These are phyloP conservation scores for Coelopa pilipes DNA, from an alignment of 2,888 invertebrate genomes.

Conservation along the genomic window DNA sequence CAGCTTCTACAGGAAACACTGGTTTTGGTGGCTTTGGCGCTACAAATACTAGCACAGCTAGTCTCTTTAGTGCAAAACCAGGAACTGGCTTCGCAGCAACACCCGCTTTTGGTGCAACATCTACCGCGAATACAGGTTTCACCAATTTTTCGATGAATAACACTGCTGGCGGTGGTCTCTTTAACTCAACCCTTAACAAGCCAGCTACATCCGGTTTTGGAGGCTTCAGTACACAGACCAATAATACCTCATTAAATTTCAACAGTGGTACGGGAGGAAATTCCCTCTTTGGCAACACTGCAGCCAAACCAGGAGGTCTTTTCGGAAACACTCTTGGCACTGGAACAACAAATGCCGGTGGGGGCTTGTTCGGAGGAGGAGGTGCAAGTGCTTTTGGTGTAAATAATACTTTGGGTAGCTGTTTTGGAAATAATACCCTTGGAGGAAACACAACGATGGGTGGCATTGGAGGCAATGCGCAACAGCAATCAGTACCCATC, in stretches of 20 bases:
- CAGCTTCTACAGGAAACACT: conserved; percentile 53
- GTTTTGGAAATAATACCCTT: conserved; percentile 52
- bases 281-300: conserved; percentile 69
- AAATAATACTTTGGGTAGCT: conserved; percentile 47
- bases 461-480: conserved; percentile 50
- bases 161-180: conserved; percentile 56
- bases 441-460: conserved; percentile 49
- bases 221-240: conserved; percentile 67
- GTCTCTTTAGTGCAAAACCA: conserved; percentile 62
- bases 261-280: conserved; percentile 55
- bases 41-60: conserved; percentile 65
- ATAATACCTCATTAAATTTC: conserved; percentile 63
- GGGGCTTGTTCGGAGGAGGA: conserved; percentile 69
- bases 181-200: conserved; percentile 63
- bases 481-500: conserved; percentile 67
- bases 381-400: conserved; percentile 57
- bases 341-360: conserved; percentile 42
- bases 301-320: conserved; percentile 60
- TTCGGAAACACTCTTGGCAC: conserved; percentile 63
- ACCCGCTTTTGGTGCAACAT: conserved; percentile 62
- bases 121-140: conserved; percentile 59
- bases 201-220: conserved; percentile 71
- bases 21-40: conserved; percentile 65
- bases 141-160: conserved; percentile 57
- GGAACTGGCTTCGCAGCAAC: conserved; percentile 66